A percentile compares a stretch with the other conserved stretches of the same genome.
These are phyloP conservation scores for Spondyliosoma cantharus DNA, from an alignment of 2,797 vertebrate genomes.

Conservation along the genomic window DNA sequence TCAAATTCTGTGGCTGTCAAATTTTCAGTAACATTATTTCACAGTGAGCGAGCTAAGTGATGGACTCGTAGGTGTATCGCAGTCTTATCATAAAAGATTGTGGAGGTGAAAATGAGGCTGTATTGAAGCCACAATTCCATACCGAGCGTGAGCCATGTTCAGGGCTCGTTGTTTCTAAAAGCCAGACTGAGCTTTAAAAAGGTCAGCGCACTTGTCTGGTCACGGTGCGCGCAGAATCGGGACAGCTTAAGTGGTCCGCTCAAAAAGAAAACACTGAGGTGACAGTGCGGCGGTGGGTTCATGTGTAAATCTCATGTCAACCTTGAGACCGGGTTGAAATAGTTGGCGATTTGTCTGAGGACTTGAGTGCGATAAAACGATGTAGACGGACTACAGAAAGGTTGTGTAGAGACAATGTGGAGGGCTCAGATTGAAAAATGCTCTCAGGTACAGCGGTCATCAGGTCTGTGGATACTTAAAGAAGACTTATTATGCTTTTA, in stretches of 20 bases:
- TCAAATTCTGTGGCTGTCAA: slow-evolving; percentile 4
- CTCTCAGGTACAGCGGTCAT: not conserved
- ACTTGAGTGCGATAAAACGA: not conserved
- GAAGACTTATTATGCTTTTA: not conserved
- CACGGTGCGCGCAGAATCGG: not conserved
- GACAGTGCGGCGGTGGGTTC: rapidly evolving
- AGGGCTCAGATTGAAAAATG: not conserved
- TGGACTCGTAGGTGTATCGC: not conserved
- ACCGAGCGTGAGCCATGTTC: not conserved
- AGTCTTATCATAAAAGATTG: not conserved
- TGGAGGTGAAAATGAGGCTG: not conserved
- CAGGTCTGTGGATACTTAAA: not conserved
- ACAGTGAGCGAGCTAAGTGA: slow-evolving; percentile 27
- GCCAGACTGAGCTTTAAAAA: slow-evolving; percentile 33
- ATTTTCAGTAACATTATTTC: slow-evolving; percentile 20
- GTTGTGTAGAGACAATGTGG: no score
- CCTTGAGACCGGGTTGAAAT: not conserved
- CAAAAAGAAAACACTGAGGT: not conserved
- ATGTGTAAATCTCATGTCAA: not conserved
- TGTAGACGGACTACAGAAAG: not conserved
- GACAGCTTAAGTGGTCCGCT: slow-evolving; percentile 13
- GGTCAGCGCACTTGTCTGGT: slow-evolving; percentile 27
- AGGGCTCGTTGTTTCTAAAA: slow-evolving; percentile 10
- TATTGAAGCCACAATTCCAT: not conserved
- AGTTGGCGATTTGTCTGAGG: not conserved